Conservation (phyloP, 1,140 invertebrate species). For the Melipona quadrifasciata region DNA sequence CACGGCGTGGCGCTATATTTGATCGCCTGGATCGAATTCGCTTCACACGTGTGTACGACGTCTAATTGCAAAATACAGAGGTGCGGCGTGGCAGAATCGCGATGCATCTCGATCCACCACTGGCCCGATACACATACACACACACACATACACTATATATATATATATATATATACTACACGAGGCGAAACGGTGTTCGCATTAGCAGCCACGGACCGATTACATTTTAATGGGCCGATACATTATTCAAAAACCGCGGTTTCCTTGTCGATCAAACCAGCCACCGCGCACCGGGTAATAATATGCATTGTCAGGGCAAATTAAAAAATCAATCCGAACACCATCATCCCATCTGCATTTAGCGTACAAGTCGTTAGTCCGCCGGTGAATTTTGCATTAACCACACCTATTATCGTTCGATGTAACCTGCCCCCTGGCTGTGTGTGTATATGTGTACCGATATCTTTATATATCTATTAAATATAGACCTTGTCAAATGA, state of each 20-base stretch:
- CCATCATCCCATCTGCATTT: slow-evolving; percentile 34
- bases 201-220: slow-evolving; percentile 51
- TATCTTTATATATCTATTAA: slow-evolving; percentile 9
- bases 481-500: slow-evolving; percentile 17
- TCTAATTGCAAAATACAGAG: slow-evolving; percentile 9
- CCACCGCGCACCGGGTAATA: slow-evolving; percentile 9
- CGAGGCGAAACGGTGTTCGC: slow-evolving; percentile 53
- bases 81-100: neutral
- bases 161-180: neutral
- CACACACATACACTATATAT: too few species aligned
- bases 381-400: slow-evolving; percentile 34
- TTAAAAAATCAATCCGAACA: slow-evolving; percentile 40
- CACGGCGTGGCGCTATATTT: slow-evolving; percentile 26
- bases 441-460: neutral
- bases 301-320: slow-evolving; percentile 46
- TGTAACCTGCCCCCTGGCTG: neutral
- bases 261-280: slow-evolving; percentile 54
- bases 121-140: too few species aligned
- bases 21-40: neutral
- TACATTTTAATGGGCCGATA: slow-evolving; percentile 62
- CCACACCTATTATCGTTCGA: slow-evolving; percentile 20
- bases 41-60: slow-evolving; percentile 2
- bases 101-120: neutral
- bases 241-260: slow-evolving; percentile 66
- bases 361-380: slow-evolving; percentile 6